A percentile compares a stretch with the other conserved stretches of the same genome.
Conservation (phyloP, 2,113 vertebrate species). For the Panthera leo region DNA sequence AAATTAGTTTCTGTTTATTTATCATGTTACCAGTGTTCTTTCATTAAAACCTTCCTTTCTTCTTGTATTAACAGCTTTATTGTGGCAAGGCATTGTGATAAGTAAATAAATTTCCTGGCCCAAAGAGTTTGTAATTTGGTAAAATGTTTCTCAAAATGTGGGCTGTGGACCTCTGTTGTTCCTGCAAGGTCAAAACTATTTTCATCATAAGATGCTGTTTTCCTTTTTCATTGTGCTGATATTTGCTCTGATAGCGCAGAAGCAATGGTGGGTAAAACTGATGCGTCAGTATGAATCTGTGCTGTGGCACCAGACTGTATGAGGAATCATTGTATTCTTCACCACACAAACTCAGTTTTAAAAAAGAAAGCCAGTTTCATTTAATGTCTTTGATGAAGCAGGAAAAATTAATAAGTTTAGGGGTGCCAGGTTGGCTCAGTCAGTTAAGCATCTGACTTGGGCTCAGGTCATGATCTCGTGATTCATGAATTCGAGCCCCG, state of each 20-base stretch:
- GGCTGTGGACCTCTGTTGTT: neutral
- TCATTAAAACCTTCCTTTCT: neutral
- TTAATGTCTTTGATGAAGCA: neutral
- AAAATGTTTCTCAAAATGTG: neutral
- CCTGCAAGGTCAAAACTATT: neutral
- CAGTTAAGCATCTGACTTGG: no score
- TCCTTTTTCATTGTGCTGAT: neutral
- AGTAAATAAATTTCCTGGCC: neutral
- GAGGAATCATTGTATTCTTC: neutral
- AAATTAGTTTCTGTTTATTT: slow-evolving; percentile 31
- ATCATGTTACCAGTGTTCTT: neutral
- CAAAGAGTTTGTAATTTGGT: neutral
- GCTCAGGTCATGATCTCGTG: no score
- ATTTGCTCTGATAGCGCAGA: neutral
- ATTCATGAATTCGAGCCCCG: no score
- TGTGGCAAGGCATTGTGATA: neutral
- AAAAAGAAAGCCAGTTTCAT: neutral
- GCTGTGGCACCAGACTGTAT: neutral
- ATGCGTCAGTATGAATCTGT: neutral
- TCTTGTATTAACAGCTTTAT: neutral
- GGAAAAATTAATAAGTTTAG: neutral
- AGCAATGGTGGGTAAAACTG: neutral
- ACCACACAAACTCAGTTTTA: neutral
- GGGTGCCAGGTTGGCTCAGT: no score
- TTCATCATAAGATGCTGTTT: neutral